A percentile compares a stretch with the other conserved stretches of the same genome.
These are phyloP conservation scores for Mus spretus DNA, from an alignment of 2,797 vertebrate species.

Conservation along the genomic window DNA sequence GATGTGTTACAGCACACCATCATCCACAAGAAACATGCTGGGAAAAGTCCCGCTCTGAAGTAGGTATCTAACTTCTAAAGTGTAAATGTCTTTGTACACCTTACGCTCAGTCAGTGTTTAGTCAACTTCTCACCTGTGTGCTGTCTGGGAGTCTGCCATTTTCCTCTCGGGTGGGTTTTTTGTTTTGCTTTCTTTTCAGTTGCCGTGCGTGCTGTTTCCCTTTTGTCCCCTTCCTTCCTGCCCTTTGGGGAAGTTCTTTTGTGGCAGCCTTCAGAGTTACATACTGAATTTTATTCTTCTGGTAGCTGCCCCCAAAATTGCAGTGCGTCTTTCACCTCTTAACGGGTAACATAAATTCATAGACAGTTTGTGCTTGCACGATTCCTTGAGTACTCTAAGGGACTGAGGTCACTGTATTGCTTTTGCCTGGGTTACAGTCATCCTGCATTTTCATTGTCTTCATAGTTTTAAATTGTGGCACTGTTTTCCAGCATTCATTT, in stretches of 20 bases:
- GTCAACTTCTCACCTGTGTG: neutral
- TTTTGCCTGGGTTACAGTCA: neutral
- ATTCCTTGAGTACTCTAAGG: neutral
- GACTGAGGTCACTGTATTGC: neutral
- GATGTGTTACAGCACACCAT: slow-evolving; percentile 89
- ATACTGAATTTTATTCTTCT: neutral
- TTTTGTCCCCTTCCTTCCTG: neutral
- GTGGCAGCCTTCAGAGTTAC: neutral
- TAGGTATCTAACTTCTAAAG: slow-evolving; percentile 84
- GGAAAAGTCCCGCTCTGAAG: slow-evolving; percentile 89
- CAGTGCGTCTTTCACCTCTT: neutral
- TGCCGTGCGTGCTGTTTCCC: neutral
- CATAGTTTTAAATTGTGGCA: neutral
- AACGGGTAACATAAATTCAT: too few species aligned
- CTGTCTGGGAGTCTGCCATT: neutral
- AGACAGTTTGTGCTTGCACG: neutral
- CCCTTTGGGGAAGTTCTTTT: neutral
- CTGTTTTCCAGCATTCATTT: neutral
- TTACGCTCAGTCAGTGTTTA: neutral
- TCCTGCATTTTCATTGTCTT: neutral
- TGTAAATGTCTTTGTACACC: neutral
- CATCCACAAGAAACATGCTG: slow-evolving; percentile 90
- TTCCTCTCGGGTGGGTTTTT: neutral
- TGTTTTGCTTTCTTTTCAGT: neutral
- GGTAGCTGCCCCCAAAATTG: neutral